phyloP scores from a whole-genome alignment of 2,797 vertebrate species.

The Rhyacichthys aspro region DNA sequence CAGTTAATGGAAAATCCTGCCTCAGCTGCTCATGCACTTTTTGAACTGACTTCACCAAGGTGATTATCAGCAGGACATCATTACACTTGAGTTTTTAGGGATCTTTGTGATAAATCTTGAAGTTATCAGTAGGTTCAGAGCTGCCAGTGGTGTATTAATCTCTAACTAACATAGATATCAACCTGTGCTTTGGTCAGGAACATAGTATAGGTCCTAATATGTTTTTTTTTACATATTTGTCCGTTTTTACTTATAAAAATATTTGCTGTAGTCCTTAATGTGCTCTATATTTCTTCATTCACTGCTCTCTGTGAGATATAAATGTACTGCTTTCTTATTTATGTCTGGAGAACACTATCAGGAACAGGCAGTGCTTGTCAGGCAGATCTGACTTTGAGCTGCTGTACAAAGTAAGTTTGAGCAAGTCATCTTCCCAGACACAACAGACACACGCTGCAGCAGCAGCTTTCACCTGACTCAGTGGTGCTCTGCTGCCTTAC shows the following conservation, averaged over 20 bases:
- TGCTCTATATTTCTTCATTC: constrained; percentile 25
- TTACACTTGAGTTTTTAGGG: too few species aligned
- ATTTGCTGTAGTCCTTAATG: not conserved
- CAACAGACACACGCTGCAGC: constrained; percentile 32
- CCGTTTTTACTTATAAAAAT: too few species aligned
- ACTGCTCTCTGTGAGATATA: not conserved
- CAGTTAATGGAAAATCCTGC: constrained; percentile 36
- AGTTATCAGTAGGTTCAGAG: not conserved
- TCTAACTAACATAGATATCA: not conserved
- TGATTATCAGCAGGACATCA: not conserved
- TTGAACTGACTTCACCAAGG: constrained; percentile 6
- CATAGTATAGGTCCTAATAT: too few species aligned
- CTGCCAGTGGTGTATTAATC: not conserved
- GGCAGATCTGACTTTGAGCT: constrained; percentile 24
- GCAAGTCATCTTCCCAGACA: constrained; percentile 54
- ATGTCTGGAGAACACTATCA: constrained; percentile 68
- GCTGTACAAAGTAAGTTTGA: constrained; percentile 45
- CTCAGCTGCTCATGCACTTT: constrained; percentile 6
- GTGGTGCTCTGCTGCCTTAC: constrained; percentile 27
- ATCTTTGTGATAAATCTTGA: too few species aligned
- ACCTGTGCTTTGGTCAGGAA: not conserved
- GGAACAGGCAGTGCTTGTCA: constrained; percentile 65
- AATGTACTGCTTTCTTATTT: constrained; percentile 62
- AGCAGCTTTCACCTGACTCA: constrained; percentile 39
- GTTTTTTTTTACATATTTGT: too few species aligned